Conservation (phyloP, 1,140 invertebrate genomes). For the Neomicropteryx cornuta region DNA sequence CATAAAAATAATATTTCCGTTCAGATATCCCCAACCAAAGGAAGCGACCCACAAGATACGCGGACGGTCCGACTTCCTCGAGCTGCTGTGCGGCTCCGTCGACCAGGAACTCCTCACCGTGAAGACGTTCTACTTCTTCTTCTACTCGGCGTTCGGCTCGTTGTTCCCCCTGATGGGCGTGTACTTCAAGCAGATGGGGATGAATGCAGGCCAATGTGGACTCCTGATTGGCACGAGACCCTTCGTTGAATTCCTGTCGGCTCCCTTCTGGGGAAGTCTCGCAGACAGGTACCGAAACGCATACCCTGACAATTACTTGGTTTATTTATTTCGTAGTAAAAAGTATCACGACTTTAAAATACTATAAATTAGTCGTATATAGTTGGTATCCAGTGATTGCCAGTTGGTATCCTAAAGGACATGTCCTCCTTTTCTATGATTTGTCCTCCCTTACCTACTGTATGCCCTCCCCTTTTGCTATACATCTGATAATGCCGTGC, state of each 20-base stretch:
- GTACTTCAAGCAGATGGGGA: conserved; percentile 97
- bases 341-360: no score
- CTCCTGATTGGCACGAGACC: conserved; percentile 85
- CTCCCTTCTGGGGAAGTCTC: conserved; percentile 94
- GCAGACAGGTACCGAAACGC: conserved; percentile 69
- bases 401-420: no score
- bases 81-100: conserved; percentile 67
- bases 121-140: conserved; percentile 98
- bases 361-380: no score
- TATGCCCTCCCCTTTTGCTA: no score
- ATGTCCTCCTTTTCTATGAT: no score
- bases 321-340: no score
- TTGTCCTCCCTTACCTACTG: no score
- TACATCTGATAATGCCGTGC: no score
- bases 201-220: conserved; percentile 93
- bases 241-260: conserved; percentile 95
- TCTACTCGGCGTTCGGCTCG: conserved; percentile 97
- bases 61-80: conserved; percentile 70
- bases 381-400: no score
- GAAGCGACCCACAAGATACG: conserved; percentile 83
- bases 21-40: conserved; percentile 68
- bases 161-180: conserved; percentile 96
- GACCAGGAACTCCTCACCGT: conserved; percentile 86
- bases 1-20: no score
- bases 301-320: no score